phyloP scores from a whole-genome alignment of 2,113 vertebrate genomes.

The Macroglossus sobrinus region DNA sequence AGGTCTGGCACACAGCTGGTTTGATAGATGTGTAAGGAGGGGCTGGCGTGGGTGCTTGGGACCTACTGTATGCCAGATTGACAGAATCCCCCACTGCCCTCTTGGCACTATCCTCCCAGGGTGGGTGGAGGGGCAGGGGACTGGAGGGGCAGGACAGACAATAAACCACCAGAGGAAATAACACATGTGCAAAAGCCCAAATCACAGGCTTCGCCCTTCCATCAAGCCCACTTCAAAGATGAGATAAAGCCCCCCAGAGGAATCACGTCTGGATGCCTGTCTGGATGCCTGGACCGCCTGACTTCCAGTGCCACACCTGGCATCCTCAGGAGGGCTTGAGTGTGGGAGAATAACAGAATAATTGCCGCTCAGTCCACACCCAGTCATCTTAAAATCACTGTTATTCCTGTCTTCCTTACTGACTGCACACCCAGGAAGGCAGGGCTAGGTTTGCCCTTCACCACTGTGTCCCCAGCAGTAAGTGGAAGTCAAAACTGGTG shows the following conservation, averaged over 20 bases:
- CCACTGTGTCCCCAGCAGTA: neutral
- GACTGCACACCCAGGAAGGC: rapidly evolving
- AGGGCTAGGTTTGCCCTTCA: neutral
- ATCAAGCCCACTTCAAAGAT: neutral
- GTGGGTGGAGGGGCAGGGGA: neutral
- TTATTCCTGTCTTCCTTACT: neutral
- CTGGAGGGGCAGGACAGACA: neutral
- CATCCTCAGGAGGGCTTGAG: neutral
- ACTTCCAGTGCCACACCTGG: neutral
- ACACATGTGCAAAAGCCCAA: neutral
- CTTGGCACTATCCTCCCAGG: neutral
- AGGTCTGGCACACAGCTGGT: neutral
- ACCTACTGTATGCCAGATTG: neutral
- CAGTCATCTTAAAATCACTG: neutral
- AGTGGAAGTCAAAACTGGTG: too few species aligned
- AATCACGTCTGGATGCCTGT: neutral
- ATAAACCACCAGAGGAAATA: neutral
- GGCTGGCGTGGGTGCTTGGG: neutral
- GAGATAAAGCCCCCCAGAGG: neutral
- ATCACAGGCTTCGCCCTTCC: neutral
- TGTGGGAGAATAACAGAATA: neutral
- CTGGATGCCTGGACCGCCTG: neutral
- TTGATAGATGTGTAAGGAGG: neutral
- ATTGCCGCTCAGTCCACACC: rapidly evolving
- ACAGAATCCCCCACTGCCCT: neutral